Conservation (phyloP, 2,797 vertebrate genomes). For the Pipistrellus pipistrellus region DNA sequence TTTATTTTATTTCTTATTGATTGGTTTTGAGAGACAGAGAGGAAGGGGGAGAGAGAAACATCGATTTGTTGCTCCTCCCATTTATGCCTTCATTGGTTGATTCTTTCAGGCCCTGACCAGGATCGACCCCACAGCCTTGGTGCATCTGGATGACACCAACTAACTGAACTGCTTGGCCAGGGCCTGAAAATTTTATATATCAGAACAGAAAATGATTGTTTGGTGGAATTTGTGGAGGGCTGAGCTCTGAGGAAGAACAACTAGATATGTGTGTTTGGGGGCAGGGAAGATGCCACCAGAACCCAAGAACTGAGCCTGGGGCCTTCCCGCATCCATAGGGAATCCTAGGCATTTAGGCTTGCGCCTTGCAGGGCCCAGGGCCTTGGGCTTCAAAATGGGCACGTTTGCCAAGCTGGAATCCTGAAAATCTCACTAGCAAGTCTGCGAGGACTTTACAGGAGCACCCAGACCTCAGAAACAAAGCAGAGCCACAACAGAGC, state of each 20-base stretch:
- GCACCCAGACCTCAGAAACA: constrained; percentile 51
- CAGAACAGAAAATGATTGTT: neutral
- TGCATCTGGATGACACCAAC: neutral
- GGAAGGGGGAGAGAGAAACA: neutral
- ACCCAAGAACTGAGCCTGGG: neutral
- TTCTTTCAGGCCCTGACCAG: neutral
- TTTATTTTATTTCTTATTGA: neutral
- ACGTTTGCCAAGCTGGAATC: neutral
- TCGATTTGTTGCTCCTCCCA: neutral
- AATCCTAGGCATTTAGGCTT: neutral
- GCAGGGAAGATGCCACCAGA: neutral
- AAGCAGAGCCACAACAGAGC: neutral
- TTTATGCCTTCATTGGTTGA: neutral
- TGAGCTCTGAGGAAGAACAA: constrained; percentile 12
- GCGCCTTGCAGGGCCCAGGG: neutral
- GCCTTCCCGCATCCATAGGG: neutral
- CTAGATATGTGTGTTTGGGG: neutral
- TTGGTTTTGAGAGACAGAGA: neutral
- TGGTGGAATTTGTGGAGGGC: neutral
- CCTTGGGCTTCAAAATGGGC: neutral
- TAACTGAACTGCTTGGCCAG: neutral
- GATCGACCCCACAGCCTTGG: neutral
- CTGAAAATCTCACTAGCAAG: neutral
- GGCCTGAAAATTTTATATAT: neutral
- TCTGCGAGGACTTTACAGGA: neutral